These are phyloP conservation scores for Choristoneura rosaceana DNA, from an alignment of 2,888 invertebrate species.

Conservation along the genomic window DNA sequence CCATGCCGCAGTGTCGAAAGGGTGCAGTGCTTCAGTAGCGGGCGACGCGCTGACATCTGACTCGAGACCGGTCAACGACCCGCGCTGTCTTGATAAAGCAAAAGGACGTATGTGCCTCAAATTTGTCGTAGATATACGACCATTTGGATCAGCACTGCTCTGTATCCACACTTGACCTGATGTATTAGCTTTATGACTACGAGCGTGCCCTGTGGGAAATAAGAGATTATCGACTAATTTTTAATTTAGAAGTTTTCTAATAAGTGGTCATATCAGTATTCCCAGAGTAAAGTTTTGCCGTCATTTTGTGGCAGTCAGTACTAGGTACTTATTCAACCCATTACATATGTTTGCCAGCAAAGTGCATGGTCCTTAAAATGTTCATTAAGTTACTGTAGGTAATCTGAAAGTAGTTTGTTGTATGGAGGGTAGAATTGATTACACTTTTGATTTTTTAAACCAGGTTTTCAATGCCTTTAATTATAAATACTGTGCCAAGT, in stretches of 20 bases:
- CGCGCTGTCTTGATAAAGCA: conserved; percentile 50
- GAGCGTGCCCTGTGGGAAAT: conserved; percentile 28
- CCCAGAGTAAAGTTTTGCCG: too few relatives aligned
- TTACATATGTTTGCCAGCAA: too few relatives aligned
- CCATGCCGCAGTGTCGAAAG: conserved; percentile 80
- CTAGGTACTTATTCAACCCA: too few relatives aligned
- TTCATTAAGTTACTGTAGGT: too few relatives aligned
- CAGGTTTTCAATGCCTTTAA: too few relatives aligned
- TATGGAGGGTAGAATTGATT: too few relatives aligned
- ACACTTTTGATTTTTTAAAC: too few relatives aligned
- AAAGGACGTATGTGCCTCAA: conserved; percentile 17
- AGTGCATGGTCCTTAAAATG: too few relatives aligned
- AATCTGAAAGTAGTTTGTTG: too few relatives aligned
- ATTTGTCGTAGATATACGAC: neutral
- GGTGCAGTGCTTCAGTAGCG: conserved; percentile 75
- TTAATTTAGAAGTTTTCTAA: neutral
- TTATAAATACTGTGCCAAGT: too few relatives aligned
- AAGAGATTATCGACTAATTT: conserved; percentile 15
- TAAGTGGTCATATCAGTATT: neutral
- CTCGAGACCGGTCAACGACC: conserved; percentile 75
- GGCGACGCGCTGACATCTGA: conserved; percentile 74
- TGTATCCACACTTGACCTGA: conserved; percentile 29
- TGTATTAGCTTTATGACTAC: conserved; percentile 31
- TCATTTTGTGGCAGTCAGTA: too few relatives aligned
- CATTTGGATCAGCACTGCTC: neutral